Evolutionary conservation across 2,888 invertebrate species (phyloP), one percentile per base, ranked within the genome.

Genomic region (Hartigia nigra): DNA sequence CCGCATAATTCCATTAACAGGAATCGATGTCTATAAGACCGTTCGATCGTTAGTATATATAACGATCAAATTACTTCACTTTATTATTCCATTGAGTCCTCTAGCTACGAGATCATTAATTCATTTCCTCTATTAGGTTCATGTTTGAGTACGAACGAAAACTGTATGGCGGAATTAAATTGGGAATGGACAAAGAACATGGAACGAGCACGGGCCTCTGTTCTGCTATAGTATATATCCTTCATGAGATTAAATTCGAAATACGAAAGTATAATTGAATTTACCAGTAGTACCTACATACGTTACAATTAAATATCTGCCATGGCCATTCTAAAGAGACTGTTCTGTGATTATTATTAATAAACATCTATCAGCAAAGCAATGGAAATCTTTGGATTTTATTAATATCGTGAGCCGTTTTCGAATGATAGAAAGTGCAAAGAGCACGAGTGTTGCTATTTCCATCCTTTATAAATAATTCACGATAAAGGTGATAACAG

Each of bases 1-100:
- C 37, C 79, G 78, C 77, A 78, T 83, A 84, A 84, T 82, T 83
- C 80, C 79, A 81, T 84, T 84, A 84, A 75, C 81, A 77, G 70
- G 76, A 84, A 83, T 83, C 83, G 80, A 84, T 84, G 80, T 72
- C n/a, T 1, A 72, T 31, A 31, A 31, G 72, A 31, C 31, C 12
- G 5, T 72, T 23, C 72, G 72, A 55, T 55, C 55, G 55, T 23
- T 23, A 55, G 55, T 35, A 55, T 55, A 55, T 55, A 23, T 23
- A 55, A 55, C 55, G 9, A 55, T 23, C 23, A 55, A 55, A 55
- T 55, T 55, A 55, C 55, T 9, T 23, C 55, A 23, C 23, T 23
- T 9, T 9, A 55, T 55, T 55, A 55, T 55, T 55, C 9, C 55
- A 55, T 2, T 9, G 55, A 55, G 23, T 55, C 55, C 23, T 23